Conservation (phyloP, 2,113 vertebrate genomes). For the Esox niger region DNA sequence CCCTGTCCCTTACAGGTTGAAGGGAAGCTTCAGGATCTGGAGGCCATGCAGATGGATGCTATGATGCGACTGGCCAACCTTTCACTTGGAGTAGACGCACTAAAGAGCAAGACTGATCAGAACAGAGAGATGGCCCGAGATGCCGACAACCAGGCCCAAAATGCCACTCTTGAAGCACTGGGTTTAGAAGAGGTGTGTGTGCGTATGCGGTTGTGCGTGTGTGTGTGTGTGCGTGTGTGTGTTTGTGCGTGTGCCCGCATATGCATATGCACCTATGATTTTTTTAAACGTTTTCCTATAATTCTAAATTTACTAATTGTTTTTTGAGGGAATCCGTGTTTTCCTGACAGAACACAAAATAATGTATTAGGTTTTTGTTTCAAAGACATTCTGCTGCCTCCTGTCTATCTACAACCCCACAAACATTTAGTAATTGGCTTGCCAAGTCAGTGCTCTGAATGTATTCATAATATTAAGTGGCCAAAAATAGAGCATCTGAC, state of each 20-base stretch:
- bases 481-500: no score
- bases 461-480: no score
- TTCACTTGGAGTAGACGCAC: slow-evolving; percentile 50
- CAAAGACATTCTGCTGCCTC: no score
- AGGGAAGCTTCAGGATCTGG: slow-evolving; percentile 57
- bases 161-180: slow-evolving; percentile 54
- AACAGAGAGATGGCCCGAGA: slow-evolving; percentile 64
- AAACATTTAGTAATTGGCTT: no score
- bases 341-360: no score
- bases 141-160: slow-evolving; percentile 60
- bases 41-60: slow-evolving; percentile 63
- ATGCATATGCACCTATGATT: no score
- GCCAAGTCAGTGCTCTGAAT: no score
- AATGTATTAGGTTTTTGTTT: no score
- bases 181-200: slow-evolving; percentile 63
- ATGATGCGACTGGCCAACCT: slow-evolving; percentile 71
- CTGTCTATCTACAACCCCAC: no score
- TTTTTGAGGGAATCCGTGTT: no score
- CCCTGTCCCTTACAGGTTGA: slow-evolving; percentile 55
- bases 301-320: no score
- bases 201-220: neutral
- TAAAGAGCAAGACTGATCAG: slow-evolving; percentile 63
- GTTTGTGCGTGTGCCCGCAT: neutral
- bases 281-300: no score
- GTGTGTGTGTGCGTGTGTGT: slow-evolving; percentile 20